Evolutionary conservation across 2,888 invertebrate species (phyloP).

Genomic region (Cyclophora albipunctata): DNA sequence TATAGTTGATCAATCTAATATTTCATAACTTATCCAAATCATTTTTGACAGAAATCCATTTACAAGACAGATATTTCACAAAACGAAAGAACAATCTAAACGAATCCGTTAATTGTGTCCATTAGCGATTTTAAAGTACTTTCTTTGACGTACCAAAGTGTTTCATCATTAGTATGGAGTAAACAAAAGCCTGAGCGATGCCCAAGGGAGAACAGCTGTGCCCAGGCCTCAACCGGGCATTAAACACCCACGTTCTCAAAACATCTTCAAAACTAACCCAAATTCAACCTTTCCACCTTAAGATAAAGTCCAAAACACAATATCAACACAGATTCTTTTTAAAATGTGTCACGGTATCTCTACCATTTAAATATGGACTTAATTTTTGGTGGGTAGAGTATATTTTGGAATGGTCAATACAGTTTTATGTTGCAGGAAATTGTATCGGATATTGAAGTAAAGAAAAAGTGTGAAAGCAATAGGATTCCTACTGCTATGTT

Average conservation of each 20-base stretch:
- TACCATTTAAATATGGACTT: constrained; percentile 29
- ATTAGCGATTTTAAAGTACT: constrained; percentile 18
- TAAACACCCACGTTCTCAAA: constrained; percentile 59
- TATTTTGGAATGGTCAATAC: constrained; percentile 17
- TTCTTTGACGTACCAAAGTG: constrained; percentile 28
- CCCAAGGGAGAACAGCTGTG: constrained; percentile 70
- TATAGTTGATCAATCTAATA: too few relatives aligned
- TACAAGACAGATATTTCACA: too few relatives aligned
- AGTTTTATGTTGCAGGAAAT: constrained; percentile 43
- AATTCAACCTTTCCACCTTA: constrained; percentile 19
- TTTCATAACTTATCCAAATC: too few relatives aligned
- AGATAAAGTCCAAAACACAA: constrained; percentile 17
- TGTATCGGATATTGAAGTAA: constrained; percentile 43
- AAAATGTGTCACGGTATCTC: constrained; percentile 15
- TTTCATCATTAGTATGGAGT: constrained; percentile 58
- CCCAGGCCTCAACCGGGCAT: constrained; percentile 59
- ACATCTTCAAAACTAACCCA: constrained; percentile 21
- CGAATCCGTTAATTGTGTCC: background rate
- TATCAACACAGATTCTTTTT: constrained; percentile 4
- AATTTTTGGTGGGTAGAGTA: constrained; percentile 21
- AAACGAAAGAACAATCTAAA: too few relatives aligned
- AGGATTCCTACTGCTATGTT: constrained; percentile 22
- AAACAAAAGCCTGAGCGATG: constrained; percentile 62
- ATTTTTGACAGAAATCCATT: too few relatives aligned
- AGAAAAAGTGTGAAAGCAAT: constrained; percentile 38